phyloP scores from a whole-genome alignment of 2,113 vertebrate genomes.

The Tachycineta bicolor region DNA sequence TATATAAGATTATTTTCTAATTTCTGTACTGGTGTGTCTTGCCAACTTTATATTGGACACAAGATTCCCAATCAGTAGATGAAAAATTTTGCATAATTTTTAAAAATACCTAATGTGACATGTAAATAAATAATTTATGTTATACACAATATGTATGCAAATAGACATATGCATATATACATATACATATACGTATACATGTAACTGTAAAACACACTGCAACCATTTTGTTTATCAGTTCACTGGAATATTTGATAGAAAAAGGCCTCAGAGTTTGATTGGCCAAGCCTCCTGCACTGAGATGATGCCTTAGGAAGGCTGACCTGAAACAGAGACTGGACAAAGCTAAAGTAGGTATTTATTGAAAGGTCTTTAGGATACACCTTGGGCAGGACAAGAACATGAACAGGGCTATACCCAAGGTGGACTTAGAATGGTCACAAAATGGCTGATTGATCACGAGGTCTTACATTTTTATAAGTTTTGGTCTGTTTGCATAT shows the following conservation, averaged over 20 bases:
- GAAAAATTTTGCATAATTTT: background rate
- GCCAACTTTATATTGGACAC: background rate
- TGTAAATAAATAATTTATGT: background rate
- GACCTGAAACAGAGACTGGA: too few relatives aligned
- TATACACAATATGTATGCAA: background rate
- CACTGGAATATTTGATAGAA: background rate
- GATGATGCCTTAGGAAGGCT: too few relatives aligned
- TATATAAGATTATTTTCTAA: background rate
- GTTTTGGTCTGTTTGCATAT: too few relatives aligned
- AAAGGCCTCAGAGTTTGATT: background rate
- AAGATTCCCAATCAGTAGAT: background rate
- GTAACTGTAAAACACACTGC: background rate
- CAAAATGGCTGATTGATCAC: too few relatives aligned
- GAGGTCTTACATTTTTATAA: too few relatives aligned
- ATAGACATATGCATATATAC: too few relatives aligned
- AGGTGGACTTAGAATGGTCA: too few relatives aligned
- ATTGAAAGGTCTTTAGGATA: too few relatives aligned
- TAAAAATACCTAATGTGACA: background rate
- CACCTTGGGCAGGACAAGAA: too few relatives aligned
- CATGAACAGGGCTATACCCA: too few relatives aligned
- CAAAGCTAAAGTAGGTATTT: too few relatives aligned
- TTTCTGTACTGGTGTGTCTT: background rate
- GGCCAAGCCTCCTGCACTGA: background rate
- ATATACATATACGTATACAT: fast-evolving
- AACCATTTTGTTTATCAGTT: background rate